These are phyloP conservation scores for Eilema depressum DNA, from an alignment of 2,888 invertebrate genomes.

Conservation along the genomic window DNA sequence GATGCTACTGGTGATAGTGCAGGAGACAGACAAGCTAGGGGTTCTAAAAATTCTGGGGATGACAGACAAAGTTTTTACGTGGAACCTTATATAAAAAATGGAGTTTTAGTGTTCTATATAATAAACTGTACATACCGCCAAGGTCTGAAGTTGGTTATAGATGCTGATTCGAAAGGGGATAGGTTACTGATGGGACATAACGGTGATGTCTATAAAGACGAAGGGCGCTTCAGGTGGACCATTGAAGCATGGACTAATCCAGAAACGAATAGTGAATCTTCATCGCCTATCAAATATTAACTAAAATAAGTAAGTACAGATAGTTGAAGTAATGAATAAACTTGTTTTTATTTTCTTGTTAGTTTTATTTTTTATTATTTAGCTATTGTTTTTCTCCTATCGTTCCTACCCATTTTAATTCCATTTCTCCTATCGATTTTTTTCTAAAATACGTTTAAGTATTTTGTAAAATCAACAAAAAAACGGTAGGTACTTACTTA, in stretches of 20 bases:
- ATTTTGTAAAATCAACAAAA: too few species aligned
- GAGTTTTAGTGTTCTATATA: conserved; percentile 53
- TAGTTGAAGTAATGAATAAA: too few species aligned
- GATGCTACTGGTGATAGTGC: conserved; percentile 37
- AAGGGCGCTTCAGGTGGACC: conserved; percentile 30
- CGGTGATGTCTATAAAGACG: conserved; percentile 30
- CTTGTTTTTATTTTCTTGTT: too few species aligned
- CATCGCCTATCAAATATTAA: not conserved
- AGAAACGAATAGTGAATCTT: not conserved
- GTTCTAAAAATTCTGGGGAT: conserved; percentile 35
- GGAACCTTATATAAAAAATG: conserved; percentile 48
- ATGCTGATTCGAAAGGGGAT: conserved; percentile 39
- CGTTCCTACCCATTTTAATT: too few species aligned
- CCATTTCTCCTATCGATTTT: too few species aligned
- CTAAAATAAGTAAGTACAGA: too few species aligned
- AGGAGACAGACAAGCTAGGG: conserved; percentile 54
- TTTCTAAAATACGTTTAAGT: too few species aligned
- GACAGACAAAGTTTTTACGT: conserved; percentile 49
- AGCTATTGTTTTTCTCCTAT: too few species aligned
- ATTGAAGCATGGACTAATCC: conserved; percentile 18
- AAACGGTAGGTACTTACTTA: too few species aligned
- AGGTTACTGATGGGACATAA: conserved; percentile 50
- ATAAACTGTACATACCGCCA: conserved; percentile 52
- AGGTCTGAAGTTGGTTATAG: conserved; percentile 50
- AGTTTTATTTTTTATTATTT: too few species aligned